Percentiles rank a stretch among this genome's conserved stretches.
Conservation (phyloP, 2,113 vertebrate genomes). For the Dicentrarchus labrax region DNA sequence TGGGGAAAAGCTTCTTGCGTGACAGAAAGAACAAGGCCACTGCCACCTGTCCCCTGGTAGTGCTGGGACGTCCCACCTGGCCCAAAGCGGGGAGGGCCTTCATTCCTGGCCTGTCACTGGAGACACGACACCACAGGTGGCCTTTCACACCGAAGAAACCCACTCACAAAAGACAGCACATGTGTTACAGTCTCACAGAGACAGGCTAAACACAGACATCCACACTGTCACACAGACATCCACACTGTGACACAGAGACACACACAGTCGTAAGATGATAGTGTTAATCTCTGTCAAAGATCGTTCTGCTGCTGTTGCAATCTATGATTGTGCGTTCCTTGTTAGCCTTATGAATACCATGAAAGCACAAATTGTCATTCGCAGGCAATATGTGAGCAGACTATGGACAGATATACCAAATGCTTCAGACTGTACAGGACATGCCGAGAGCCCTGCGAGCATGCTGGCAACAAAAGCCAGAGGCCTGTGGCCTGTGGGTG, state of each 20-base stretch:
- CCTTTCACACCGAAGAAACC: constrained; percentile 33
- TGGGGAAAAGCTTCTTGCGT: not conserved
- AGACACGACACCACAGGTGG: constrained; percentile 77
- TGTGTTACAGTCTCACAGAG: constrained; percentile 27
- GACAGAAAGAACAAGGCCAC: constrained; percentile 9
- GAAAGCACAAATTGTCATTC: constrained; percentile 4
- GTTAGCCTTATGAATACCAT: not conserved
- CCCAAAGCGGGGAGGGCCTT: constrained; percentile 2
- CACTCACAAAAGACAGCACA: constrained; percentile 37
- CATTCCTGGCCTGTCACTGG: constrained; percentile 64
- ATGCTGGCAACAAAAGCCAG: constrained; percentile 62
- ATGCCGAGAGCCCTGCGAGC: constrained; percentile 39
- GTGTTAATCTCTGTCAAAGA: constrained; percentile 10
- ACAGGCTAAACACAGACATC: constrained; percentile 2
- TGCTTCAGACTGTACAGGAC: constrained; percentile 27
- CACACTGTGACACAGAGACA: constrained; percentile 1
- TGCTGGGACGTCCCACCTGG: constrained; percentile 60
- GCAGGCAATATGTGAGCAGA: not conserved
- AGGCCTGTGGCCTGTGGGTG: constrained; percentile 57
- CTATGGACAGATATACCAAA: constrained; percentile 5
- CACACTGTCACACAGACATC: not conserved
- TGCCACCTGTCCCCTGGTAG: constrained; percentile 59
- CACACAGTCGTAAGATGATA: not conserved
- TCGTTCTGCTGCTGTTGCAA: not conserved
- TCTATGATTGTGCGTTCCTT: not conserved